Evolutionary conservation across 2,888 invertebrate species (phyloP).

Genomic region (Malthinus flaveolus): DNA sequence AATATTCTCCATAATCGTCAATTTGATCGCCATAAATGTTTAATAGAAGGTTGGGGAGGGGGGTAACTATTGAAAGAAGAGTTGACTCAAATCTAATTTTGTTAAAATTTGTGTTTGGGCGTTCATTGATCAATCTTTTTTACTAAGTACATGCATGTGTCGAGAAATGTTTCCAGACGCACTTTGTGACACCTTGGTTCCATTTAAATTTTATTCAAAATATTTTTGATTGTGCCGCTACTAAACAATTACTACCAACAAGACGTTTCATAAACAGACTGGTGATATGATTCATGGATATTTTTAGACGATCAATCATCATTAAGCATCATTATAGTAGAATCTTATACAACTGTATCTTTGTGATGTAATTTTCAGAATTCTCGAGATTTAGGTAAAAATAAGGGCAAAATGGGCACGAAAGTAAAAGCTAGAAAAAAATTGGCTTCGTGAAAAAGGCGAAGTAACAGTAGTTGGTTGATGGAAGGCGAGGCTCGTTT

Average conservation of each 20-base stretch:
- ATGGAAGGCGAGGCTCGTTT: background rate
- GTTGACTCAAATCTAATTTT: background rate
- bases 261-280: slow-evolving; percentile 5
- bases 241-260: slow-evolving; percentile 6
- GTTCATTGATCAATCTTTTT: too few relatives aligned
- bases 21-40: too few relatives aligned
- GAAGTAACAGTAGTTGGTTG: too few relatives aligned
- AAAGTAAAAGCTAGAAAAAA: too few relatives aligned
- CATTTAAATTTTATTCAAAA: background rate
- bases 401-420: too few relatives aligned
- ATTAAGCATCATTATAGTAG: slow-evolving; percentile 3
- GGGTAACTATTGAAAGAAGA: background rate
- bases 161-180: too few relatives aligned
- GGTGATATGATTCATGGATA: slow-evolving; percentile 7
- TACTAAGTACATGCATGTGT: too few relatives aligned
- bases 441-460: too few relatives aligned
- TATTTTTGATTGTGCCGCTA: background rate
- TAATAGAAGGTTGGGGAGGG: background rate
- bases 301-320: slow-evolving; percentile 7
- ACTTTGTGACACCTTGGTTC: background rate
- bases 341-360: slow-evolving; percentile 2
- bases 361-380: background rate
- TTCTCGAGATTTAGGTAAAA: background rate
- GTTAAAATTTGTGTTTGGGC: too few relatives aligned
- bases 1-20: too few relatives aligned